Conservation (phyloP, 2,888 invertebrate species). For the Epistrophella euchroma region DNA sequence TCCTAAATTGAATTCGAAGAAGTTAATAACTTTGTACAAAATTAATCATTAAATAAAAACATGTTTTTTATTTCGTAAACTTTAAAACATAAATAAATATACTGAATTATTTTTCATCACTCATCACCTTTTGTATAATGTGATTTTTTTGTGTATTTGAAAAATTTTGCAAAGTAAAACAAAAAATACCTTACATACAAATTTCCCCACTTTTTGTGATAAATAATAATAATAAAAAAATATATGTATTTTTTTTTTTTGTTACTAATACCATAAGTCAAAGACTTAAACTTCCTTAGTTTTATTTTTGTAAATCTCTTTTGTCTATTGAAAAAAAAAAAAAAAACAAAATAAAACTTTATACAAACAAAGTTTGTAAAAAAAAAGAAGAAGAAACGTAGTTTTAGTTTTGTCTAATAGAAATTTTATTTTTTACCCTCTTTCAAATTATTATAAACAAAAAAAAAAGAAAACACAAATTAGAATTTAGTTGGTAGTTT, state of each 20-base stretch:
- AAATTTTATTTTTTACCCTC: constrained; percentile 24
- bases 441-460: neutral
- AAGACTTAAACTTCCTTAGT: constrained; percentile 29
- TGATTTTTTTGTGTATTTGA: constrained; percentile 26
- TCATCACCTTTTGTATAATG: constrained; percentile 11
- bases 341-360: constrained; percentile 3
- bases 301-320: constrained; percentile 17
- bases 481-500: constrained; percentile 60
- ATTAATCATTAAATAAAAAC: neutral
- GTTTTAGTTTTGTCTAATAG: constrained; percentile 6
- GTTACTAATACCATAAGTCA: constrained; percentile 10
- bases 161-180: neutral
- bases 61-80: neutral
- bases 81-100: constrained; percentile 19
- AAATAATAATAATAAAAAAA: constrained; percentile 19
- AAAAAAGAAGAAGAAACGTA: neutral
- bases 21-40: neutral
- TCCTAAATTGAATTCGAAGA: neutral
- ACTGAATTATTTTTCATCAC: constrained; percentile 20
- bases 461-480: constrained; percentile 54
- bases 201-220: constrained; percentile 48
- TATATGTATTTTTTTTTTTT: constrained; percentile 9
- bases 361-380: constrained; percentile 38
- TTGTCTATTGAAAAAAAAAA: neutral
- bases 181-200: neutral